These are phyloP conservation scores for Hipposideros armiger DNA, from an alignment of 2,113 vertebrate genomes.

Conservation along the genomic window DNA sequence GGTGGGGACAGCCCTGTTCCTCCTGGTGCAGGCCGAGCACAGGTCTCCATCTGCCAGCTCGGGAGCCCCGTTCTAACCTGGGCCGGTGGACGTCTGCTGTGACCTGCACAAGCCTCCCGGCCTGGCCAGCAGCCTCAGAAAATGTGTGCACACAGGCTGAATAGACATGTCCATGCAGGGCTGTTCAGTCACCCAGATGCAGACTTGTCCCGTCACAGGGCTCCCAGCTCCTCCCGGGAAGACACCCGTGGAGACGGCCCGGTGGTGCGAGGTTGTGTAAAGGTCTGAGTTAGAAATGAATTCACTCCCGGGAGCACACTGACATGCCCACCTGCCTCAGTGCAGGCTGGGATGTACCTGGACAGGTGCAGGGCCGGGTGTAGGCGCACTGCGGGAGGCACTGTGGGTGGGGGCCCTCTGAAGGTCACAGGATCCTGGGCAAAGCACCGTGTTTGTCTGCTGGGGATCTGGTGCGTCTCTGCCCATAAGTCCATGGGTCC, in stretches of 20 bases:
- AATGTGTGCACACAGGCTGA: not conserved
- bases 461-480: not conserved
- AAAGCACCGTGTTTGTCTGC: rapidly evolving
- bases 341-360: too few relatives aligned
- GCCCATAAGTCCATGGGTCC: not conserved
- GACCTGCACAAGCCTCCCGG: too few relatives aligned
- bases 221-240: not conserved
- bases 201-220: too few relatives aligned
- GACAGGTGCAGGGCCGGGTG: not conserved
- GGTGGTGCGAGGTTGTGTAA: rapidly evolving
- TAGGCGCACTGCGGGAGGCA: not conserved
- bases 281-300: rapidly evolving
- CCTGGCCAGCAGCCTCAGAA: not conserved
- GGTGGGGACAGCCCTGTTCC: not conserved
- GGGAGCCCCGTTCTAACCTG: not conserved
- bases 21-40: too few relatives aligned
- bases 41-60: not conserved
- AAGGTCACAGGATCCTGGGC: too few relatives aligned
- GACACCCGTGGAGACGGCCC: not conserved
- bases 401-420: rapidly evolving
- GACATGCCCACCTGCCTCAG: rapidly evolving
- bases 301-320: rapidly evolving
- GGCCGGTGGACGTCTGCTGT: too few relatives aligned
- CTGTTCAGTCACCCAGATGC: too few relatives aligned
- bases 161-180: rapidly evolving